These are phyloP conservation scores for Onthophagus taurus DNA, from an alignment of 1,140 invertebrate genomes.

Conservation along the genomic window DNA sequence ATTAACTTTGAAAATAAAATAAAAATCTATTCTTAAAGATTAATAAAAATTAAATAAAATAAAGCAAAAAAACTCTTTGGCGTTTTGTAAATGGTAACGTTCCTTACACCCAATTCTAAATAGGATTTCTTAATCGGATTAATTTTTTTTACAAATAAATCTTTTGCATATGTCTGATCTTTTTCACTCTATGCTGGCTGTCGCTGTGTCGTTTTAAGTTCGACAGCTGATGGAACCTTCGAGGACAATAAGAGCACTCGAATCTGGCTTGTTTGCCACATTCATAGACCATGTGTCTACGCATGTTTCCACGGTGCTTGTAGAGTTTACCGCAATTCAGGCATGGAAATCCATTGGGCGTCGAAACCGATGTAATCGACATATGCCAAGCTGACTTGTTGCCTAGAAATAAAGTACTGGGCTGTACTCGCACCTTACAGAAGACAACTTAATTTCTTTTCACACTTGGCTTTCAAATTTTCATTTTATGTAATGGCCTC, in stretches of 20 bases:
- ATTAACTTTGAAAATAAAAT: no score
- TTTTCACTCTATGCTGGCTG: constrained; percentile 14
- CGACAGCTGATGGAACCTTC: constrained; percentile 41
- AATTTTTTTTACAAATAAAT: no score
- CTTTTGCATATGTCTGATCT: no score
- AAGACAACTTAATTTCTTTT: no score
- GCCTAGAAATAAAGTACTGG: constrained; percentile 35
- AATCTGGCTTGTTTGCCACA: constrained; percentile 41
- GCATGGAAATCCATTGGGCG: constrained; percentile 34
- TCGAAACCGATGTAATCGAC: constrained; percentile 10
- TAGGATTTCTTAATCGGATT: no score
- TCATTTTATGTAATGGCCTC: constrained; percentile 6
- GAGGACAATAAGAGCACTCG: constrained; percentile 38
- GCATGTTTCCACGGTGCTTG: constrained; percentile 42
- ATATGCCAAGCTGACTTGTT: constrained; percentile 14
- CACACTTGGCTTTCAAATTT: neutral
- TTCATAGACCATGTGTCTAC: constrained; percentile 29
- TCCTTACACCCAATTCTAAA: no score
- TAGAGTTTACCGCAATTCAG: constrained; percentile 39
- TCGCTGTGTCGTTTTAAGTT: constrained; percentile 29
- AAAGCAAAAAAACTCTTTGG: no score
- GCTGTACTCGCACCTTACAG: constrained; percentile 27
- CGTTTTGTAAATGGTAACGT: no score
- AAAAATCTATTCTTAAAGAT: no score
- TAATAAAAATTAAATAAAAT: no score